Conservation (phyloP, 2,113 vertebrate genomes). For the Gymnarchus niloticus region DNA sequence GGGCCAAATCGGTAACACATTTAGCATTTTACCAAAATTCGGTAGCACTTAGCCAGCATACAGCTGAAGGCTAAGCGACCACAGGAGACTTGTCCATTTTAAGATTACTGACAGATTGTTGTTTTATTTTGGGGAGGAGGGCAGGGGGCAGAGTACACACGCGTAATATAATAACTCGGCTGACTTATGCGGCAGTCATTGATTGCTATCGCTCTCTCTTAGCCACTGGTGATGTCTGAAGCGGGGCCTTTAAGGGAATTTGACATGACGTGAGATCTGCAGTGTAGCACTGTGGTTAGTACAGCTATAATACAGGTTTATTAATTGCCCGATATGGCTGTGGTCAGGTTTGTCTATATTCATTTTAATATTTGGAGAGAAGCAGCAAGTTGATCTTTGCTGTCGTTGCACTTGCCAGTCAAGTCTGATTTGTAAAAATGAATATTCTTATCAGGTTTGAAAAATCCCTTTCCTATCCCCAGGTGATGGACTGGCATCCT, state of each 20-base stretch:
- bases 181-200: background rate
- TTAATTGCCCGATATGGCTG: background rate
- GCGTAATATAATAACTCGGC: background rate
- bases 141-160: background rate
- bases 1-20: conserved; percentile 17
- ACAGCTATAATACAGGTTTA: background rate
- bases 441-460: background rate
- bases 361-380: background rate
- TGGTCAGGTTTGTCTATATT: background rate
- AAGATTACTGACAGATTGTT: conserved; percentile 15
- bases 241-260: background rate
- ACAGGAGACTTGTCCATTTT: conserved; percentile 6
- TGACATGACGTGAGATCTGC: background rate
- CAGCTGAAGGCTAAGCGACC: background rate
- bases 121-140: background rate
- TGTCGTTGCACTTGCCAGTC: background rate
- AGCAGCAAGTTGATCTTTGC: background rate
- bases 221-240: background rate
- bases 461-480: background rate
- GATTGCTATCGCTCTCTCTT: background rate
- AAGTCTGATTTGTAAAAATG: background rate
- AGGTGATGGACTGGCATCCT: background rate
- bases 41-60: background rate
- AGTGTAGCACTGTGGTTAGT: background rate
- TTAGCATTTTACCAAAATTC: background rate